phyloP scores from a whole-genome alignment of 1,140 invertebrate genomes.

The Leptinotarsa lineolata region DNA sequence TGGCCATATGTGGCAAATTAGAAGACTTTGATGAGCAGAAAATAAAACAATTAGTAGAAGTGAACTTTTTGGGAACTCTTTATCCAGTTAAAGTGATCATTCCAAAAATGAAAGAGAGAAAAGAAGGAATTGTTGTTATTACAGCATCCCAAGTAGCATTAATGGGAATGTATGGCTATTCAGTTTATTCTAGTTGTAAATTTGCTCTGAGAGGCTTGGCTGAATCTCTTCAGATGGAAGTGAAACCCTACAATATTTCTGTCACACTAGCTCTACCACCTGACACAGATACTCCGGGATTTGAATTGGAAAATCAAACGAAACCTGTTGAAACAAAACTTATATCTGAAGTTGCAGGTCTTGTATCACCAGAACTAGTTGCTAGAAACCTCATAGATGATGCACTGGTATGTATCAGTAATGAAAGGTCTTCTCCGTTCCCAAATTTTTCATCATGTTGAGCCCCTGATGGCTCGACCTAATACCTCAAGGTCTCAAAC shows the following conservation, averaged over 20 bases:
- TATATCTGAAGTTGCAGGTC: constrained; percentile 79
- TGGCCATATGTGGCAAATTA: constrained; percentile 76
- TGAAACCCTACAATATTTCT: constrained; percentile 78
- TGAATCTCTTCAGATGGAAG: constrained; percentile 91
- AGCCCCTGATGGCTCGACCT: background rate
- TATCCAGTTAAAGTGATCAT: constrained; percentile 72
- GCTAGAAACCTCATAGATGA: constrained; percentile 80
- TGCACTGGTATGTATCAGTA: constrained; percentile 67
- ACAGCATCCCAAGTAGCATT: constrained; percentile 90
- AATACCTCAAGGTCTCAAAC: background rate
- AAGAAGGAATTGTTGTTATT: constrained; percentile 79
- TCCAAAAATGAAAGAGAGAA: constrained; percentile 70
- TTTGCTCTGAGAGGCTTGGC: constrained; percentile 94
- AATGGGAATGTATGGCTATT: constrained; percentile 82
- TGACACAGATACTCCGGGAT: constrained; percentile 97
- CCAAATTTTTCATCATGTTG: background rate
- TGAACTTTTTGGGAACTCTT: constrained; percentile 75
- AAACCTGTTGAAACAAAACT: constrained; percentile 89
- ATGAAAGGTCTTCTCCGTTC: background rate
- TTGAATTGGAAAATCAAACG: constrained; percentile 78
- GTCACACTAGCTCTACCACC: constrained; percentile 90
- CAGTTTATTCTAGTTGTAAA: constrained; percentile 90
- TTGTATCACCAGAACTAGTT: constrained; percentile 78
- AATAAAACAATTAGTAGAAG: constrained; percentile 71
- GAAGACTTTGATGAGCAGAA: constrained; percentile 77